phyloP scores from a whole-genome alignment of 2,888 invertebrate genomes.

The Agrotis ipsilon region DNA sequence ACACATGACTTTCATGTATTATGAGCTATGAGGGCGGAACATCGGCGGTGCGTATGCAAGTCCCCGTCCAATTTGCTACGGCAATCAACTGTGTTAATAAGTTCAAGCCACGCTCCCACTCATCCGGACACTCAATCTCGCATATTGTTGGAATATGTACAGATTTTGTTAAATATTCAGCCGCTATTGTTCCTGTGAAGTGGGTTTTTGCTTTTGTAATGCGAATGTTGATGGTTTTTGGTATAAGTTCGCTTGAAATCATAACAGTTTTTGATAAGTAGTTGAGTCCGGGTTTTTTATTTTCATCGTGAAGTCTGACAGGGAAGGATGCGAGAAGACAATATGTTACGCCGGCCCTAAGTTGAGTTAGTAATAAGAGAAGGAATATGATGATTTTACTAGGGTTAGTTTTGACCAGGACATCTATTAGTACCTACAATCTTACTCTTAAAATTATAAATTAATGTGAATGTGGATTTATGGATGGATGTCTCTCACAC shows the following conservation, averaged over 20 bases:
- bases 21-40: slow-evolving; percentile 61
- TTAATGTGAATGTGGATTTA: no score
- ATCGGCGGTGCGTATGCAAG: slow-evolving; percentile 71
- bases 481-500: no score
- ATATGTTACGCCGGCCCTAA: no score
- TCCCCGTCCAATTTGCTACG: slow-evolving; percentile 82
- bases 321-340: no score
- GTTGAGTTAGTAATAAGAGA: no score
- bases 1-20: slow-evolving; percentile 65
- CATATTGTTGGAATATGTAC: slow-evolving; percentile 36
- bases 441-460: no score
- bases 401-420: no score
- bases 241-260: background rate
- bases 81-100: slow-evolving; percentile 85
- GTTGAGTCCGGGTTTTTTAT: background rate
- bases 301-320: no score
- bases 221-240: slow-evolving; percentile 6
- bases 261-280: no score
- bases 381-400: no score
- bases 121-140: slow-evolving; percentile 70
- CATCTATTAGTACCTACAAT: no score
- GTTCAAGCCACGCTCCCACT: slow-evolving; percentile 72
- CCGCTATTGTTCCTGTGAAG: slow-evolving; percentile 25
- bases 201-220: slow-evolving; percentile 27
- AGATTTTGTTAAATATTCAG: slow-evolving; percentile 40